Percentiles rank a stretch among this genome's conserved stretches.
Conservation (phyloP, 2,888 invertebrate species). For the Mylabris sibirica region DNA sequence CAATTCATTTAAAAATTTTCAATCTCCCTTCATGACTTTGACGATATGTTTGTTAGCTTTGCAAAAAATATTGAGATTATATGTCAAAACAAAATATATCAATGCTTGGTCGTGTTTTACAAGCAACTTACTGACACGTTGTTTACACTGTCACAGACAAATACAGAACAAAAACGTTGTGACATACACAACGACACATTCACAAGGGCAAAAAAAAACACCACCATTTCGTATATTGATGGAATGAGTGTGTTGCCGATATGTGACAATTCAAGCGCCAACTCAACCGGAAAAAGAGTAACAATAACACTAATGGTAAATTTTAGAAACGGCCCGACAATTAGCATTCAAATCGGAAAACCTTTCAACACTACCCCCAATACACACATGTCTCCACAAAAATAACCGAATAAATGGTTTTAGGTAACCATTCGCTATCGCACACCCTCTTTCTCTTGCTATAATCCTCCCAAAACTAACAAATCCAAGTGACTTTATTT, state of each 20-base stretch:
- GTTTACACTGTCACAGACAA: conserved; percentile 48
- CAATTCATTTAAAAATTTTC: conserved; percentile 41
- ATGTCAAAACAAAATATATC: conserved; percentile 50
- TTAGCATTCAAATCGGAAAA: neutral
- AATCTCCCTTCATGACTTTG: conserved; percentile 40
- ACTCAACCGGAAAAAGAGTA: neutral
- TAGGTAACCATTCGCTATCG: neutral
- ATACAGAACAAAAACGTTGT: conserved; percentile 40
- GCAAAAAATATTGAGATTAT: conserved; percentile 45
- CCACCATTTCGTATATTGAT: neutral
- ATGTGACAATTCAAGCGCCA: neutral
- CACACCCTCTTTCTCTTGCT: neutral
- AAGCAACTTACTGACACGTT: conserved; percentile 48
- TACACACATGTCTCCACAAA: neutral
- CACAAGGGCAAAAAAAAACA: neutral
- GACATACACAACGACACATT: conserved; percentile 24
- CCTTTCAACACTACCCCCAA: neutral
- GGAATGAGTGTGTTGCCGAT: neutral
- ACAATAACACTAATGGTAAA: neutral
- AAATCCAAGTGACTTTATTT: neutral
- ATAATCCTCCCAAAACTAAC: neutral
- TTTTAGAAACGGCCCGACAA: neutral
- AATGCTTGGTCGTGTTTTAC: conserved; percentile 44
- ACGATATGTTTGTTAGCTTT: conserved; percentile 41
- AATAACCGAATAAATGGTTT: neutral